A percentile compares a stretch with the other conserved stretches of the same genome.
phyloP scores from a whole-genome alignment of 1,140 invertebrate species.

The Hycleus phaleratus region DNA sequence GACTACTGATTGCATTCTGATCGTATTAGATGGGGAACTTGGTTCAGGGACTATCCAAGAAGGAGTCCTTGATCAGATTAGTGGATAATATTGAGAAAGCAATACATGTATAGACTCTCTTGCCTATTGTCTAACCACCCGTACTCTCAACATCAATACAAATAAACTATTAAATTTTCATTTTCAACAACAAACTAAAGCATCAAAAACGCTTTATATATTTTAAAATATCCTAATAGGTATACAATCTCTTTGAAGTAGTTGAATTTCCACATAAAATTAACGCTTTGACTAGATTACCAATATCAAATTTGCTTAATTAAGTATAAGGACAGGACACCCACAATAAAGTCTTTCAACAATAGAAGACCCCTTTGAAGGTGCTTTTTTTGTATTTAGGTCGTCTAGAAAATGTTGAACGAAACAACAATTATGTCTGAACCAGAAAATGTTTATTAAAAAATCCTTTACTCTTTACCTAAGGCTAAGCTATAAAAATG shows the following conservation, averaged over 20 bases:
- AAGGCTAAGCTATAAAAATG: background rate
- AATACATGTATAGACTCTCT: too few relatives aligned
- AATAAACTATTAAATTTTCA: too few relatives aligned
- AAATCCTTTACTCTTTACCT: background rate
- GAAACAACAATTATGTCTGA: too few relatives aligned
- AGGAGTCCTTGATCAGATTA: too few relatives aligned
- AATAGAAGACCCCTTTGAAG: conserved; percentile 5
- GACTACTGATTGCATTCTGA: conserved; percentile 8
- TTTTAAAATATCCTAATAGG: too few relatives aligned
- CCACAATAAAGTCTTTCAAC: conserved; percentile 3
- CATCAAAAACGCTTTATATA: too few relatives aligned
- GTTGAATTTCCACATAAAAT: background rate
- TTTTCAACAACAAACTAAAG: too few relatives aligned
- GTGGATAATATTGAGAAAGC: too few relatives aligned
- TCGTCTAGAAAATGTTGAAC: too few relatives aligned
- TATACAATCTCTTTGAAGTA: background rate
- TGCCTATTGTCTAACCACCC: too few relatives aligned
- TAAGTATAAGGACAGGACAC: conserved; percentile 1
- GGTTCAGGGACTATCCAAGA: too few relatives aligned
- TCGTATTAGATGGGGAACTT: conserved; percentile 1
- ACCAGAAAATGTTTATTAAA: background rate
- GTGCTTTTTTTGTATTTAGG: background rate
- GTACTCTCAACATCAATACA: too few relatives aligned
- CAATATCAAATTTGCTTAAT: conserved; percentile 6
- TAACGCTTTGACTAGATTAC: background rate